Percentiles rank a stretch among this genome's conserved stretches.
Evolutionary conservation across 2,888 invertebrate genomes (phyloP).

Genomic region (Drosophila paracracens): DNA sequence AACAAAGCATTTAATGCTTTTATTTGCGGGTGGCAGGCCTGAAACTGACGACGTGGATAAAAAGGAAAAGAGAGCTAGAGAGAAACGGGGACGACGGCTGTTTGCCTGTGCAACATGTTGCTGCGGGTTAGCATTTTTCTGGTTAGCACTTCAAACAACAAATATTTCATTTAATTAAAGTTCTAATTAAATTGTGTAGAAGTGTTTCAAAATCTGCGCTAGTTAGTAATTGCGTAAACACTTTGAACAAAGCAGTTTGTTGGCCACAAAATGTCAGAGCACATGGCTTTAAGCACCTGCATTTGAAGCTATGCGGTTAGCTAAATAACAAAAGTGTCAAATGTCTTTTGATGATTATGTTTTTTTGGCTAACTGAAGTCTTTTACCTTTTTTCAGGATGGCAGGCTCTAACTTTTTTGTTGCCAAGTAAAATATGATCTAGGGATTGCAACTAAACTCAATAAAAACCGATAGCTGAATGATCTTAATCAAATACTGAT

Average conservation of each 20-base stretch:
- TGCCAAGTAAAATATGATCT: background rate
- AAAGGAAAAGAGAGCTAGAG: slow-evolving; percentile 3
- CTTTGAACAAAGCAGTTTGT: background rate
- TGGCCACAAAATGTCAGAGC: background rate
- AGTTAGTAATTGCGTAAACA: background rate
- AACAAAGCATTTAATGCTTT: slow-evolving; percentile 79
- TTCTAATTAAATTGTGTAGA: slow-evolving; percentile 13
- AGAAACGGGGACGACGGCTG: background rate
- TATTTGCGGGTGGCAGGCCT: slow-evolving; percentile 76
- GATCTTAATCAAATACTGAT: background rate
- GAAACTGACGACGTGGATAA: slow-evolving; percentile 57
- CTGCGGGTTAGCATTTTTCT: slow-evolving; percentile 15
- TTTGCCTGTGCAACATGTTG: slow-evolving; percentile 69
- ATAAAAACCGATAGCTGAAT: background rate
- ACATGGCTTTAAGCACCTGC: background rate
- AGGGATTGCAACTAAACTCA: background rate
- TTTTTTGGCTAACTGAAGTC: background rate
- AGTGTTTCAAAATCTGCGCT: background rate
- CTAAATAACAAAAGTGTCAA: background rate
- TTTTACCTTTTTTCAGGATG: background rate
- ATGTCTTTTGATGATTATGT: background rate
- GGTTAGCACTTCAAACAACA: slow-evolving; percentile 8
- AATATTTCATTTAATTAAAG: slow-evolving; percentile 37
- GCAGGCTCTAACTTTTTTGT: background rate
- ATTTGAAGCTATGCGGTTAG: background rate